Evolutionary conservation across 2,113 vertebrate genomes (phyloP), one percentile per base, ranked within the genome.

Genomic region (Rhineura floridana): DNA sequence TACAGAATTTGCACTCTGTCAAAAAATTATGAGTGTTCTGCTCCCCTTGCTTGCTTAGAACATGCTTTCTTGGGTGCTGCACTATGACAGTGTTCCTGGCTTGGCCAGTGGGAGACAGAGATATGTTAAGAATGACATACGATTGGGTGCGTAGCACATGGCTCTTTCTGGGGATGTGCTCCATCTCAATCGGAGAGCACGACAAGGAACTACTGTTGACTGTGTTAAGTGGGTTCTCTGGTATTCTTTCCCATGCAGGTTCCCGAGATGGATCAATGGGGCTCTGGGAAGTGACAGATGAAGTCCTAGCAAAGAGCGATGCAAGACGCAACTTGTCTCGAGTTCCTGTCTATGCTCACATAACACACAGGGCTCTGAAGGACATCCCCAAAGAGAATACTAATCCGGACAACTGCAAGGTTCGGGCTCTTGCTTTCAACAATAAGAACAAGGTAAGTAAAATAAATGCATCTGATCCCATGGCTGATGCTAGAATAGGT

Each of bases 191-290:
- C 28, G 42, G 17, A 13, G 85, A 82, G 70, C 81, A 42, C 81
- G 75, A 3, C 6, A 69, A 67, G 52, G 1, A 1, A 23, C n/a
- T 36, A 17, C 25, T 84, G 21, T 13, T 13, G 55, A 13, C 15
- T 48, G 42, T 33, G 39, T 75, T 62, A 42, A 73, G 42, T 55
- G 36, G 5, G 17, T 55, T 70, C 55, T 94, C 36, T 87, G 90
- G 8, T 76, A 39, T 93, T 36, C 23, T 91, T 0, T 89, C 85
- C 10, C 87, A 8, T 15, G n/a, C 77, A 99, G 99, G 99, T 81
- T 99, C 99, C 62, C 97, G 99, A 28, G 99, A 99, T 89, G 99
- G 99, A 92, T 99, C 99, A 0, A 99, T 99, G 99, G 99, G 98
- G 70, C 96, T 99, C 55, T 99, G 98, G 99, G 98, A 99, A 94